Evolutionary conservation across 2,113 vertebrate species (phyloP).

Genomic region (Microtus richardsoni): DNA sequence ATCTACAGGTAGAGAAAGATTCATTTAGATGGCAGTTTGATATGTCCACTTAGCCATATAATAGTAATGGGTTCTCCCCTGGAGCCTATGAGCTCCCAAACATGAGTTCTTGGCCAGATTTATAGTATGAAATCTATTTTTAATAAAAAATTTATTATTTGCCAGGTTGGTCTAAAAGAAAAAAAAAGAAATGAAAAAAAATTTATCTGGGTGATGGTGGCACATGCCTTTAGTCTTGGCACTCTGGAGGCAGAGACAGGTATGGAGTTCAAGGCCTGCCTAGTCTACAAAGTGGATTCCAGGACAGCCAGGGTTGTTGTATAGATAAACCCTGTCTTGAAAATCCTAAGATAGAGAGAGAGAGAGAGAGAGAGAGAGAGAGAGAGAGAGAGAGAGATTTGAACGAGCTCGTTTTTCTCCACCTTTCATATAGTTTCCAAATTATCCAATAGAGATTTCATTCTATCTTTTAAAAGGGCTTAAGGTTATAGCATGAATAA

Average conservation of each 20-base stretch:
- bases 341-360: neutral
- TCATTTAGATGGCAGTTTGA: neutral
- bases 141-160: neutral
- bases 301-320: neutral
- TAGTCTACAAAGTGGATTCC: neutral
- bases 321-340: neutral
- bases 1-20: neutral
- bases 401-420: constrained; percentile 2
- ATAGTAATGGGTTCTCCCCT: neutral
- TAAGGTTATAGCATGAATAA: constrained; percentile 20
- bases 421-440: constrained; percentile 23
- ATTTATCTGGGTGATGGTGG: neutral
- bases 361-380: neutral
- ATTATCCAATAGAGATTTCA: constrained; percentile 39
- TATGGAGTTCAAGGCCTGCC: neutral
- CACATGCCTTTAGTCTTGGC: neutral
- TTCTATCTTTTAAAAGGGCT: constrained; percentile 11
- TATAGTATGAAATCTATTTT: neutral
- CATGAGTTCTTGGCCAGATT: neutral
- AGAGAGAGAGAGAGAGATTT: neutral
- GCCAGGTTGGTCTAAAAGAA: too few species aligned
- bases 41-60: neutral
- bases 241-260: neutral
- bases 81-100: neutral
- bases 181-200: too few species aligned